Evolutionary conservation across 1,140 invertebrate species (phyloP), one percentile per base, ranked within the genome.

Genomic region (Aphelinus certus): DNA sequence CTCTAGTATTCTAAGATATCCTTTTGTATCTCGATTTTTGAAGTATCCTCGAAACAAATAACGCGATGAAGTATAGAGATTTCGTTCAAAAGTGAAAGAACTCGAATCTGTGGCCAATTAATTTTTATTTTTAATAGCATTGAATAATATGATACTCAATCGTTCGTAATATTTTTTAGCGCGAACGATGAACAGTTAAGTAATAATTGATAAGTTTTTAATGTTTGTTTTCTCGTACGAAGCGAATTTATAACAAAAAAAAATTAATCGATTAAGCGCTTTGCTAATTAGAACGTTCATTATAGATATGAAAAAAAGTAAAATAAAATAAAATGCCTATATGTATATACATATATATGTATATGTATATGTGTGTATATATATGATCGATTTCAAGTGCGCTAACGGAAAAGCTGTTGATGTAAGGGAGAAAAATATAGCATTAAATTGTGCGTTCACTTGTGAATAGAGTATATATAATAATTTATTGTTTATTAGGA

Each of bases 401-500:
- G 51, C 48, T 70, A 10, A 61, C 48, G 26, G 45, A n/a, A 26
- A 47, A 76, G 71, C 64, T 69, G 64, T 77, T 57, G 67, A 51
- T 53, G 9, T 10, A 60, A 70, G 55, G 53, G 49, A 69, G 53
- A 60, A 73, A 72, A 68, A 76, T 75, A 73, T 79, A 81, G 76
- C 68, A 58, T 78, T 84, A 81, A 74, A 77, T 71, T 84, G 82
- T 83, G 78, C 80, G 83, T 86, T 85, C 81, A 80, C 81, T 83
- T 87, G 85, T 87, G 85, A 87, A 87, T 87, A 87, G 82, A 85
- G 26, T 85, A 45, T 62, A 87, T 87, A 86, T 86, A 86, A 86
- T 87, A 86, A 86, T 87, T 87, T 87, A 86, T 87, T 86, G 80
- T 85, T 85, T 82, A 82, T 77, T 86, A 87, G 81, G 82, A 73